Evolutionary conservation across 2,888 invertebrate species (phyloP).

Genomic region (Fragum sueziense): DNA sequence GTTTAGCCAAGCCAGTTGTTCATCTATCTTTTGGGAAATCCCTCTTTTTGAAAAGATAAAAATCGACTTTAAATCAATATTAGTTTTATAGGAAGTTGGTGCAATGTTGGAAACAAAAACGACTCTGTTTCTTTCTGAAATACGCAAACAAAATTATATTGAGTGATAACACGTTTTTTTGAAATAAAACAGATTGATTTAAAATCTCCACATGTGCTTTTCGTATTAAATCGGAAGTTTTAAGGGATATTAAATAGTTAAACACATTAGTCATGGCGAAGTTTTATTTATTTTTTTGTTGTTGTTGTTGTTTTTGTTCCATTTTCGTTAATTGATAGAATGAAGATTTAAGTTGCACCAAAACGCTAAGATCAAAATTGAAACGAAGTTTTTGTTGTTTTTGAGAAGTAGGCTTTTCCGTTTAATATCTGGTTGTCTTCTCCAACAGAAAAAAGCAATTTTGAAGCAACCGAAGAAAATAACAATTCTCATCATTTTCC

Average conservation of each 20-base stretch:
- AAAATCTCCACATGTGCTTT: slow-evolving; percentile 8
- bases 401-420: too few species aligned
- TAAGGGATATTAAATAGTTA: neutral
- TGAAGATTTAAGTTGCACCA: too few species aligned
- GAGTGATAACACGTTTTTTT: neutral
- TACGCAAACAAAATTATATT: neutral
- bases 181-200: slow-evolving; percentile 4
- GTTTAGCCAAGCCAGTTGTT: too few species aligned
- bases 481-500: too few species aligned
- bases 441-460: too few species aligned
- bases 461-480: too few species aligned
- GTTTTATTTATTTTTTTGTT: too few species aligned
- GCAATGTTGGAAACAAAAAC: slow-evolving; percentile 2
- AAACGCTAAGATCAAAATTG: too few species aligned
- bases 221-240: neutral
- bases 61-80: slow-evolving; percentile 4
- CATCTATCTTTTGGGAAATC: too few species aligned
- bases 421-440: too few species aligned
- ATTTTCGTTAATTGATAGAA: neutral
- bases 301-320: neutral
- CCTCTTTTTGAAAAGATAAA: neutral
- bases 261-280: neutral
- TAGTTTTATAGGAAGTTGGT: neutral
- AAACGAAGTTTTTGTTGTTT: too few species aligned
- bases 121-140: neutral